A percentile compares a stretch with the other conserved stretches of the same genome.
Conservation (phyloP, 1,140 invertebrate species). For the Ephestia elutella region DNA sequence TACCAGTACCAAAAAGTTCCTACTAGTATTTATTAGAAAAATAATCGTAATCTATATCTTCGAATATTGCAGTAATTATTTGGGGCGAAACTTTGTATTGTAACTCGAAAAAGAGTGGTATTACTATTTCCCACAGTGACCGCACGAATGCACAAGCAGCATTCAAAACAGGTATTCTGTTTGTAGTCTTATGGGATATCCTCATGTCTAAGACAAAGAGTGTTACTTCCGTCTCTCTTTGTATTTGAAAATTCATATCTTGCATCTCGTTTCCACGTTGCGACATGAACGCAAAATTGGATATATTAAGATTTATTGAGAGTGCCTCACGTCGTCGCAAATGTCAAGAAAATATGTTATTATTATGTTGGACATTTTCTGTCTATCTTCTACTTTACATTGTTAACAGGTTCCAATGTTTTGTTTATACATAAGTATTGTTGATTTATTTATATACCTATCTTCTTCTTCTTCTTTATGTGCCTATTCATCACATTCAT, state of each 20-base stretch:
- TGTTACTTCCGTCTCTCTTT: background rate
- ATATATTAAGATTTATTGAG: conserved; percentile 9
- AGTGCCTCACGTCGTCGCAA: conserved; percentile 4
- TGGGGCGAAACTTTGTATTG: too few relatives aligned
- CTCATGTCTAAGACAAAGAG: background rate
- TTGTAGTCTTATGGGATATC: background rate
- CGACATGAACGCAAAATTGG: conserved; percentile 7
- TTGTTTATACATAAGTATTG: too few relatives aligned
- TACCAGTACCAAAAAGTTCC: too few relatives aligned
- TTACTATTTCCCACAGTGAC: too few relatives aligned
- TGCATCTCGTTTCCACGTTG: background rate
- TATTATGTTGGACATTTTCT: background rate
- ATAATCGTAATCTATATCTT: too few relatives aligned
- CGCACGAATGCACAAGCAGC: background rate
- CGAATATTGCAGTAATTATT: too few relatives aligned
- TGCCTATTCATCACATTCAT: too few relatives aligned
- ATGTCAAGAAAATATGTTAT: conserved; percentile 6
- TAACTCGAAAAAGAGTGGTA: too few relatives aligned
- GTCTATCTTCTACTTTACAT: background rate
- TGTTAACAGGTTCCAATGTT: too few relatives aligned
- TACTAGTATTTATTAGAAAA: too few relatives aligned
- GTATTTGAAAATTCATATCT: background rate
- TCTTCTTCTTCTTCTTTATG: too few relatives aligned
- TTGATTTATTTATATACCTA: too few relatives aligned
- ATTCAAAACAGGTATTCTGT: background rate